Conservation (phyloP, 2,888 invertebrate species). For the Aphodius sticticus region DNA sequence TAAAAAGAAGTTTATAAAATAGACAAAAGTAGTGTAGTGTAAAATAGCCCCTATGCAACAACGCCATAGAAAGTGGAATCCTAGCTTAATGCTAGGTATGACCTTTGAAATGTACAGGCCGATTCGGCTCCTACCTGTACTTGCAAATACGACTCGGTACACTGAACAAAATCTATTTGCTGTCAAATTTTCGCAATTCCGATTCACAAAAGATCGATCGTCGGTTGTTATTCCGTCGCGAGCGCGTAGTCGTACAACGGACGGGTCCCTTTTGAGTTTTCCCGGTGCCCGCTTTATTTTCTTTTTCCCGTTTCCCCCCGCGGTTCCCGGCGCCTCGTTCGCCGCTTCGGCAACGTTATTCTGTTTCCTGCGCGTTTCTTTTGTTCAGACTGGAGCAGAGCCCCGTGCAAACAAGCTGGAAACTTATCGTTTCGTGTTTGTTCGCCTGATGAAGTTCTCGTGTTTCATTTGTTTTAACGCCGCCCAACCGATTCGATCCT, state of each 20-base stretch:
- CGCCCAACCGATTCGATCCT: not conserved
- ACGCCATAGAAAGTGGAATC: no score
- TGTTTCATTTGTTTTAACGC: conserved; percentile 31
- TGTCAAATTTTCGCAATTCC: not conserved
- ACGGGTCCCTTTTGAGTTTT: no score
- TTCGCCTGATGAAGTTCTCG: conserved; percentile 35
- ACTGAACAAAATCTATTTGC: not conserved
- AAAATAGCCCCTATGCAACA: no score
- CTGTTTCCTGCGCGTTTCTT: conserved; percentile 27
- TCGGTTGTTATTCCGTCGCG: not conserved
- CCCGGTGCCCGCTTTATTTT: not conserved
- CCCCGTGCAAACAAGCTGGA: conserved; percentile 28
- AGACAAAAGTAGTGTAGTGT: no score
- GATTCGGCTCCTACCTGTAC: not conserved
- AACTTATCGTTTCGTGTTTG: conserved; percentile 33
- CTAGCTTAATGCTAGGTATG: no score
- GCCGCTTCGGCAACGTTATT: conserved; percentile 16
- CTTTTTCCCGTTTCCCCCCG: not conserved
- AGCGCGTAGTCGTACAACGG: not conserved
- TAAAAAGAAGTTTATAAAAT: no score
- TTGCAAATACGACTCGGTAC: not conserved
- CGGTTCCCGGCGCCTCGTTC: not conserved
- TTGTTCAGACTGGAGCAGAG: conserved; percentile 25
- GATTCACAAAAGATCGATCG: not conserved
- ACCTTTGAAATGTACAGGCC: no score